Percentiles rank a stretch among this genome's conserved stretches.
phyloP scores from a whole-genome alignment of 2,797 vertebrate species.

The Poeciliopsis infans region DNA sequence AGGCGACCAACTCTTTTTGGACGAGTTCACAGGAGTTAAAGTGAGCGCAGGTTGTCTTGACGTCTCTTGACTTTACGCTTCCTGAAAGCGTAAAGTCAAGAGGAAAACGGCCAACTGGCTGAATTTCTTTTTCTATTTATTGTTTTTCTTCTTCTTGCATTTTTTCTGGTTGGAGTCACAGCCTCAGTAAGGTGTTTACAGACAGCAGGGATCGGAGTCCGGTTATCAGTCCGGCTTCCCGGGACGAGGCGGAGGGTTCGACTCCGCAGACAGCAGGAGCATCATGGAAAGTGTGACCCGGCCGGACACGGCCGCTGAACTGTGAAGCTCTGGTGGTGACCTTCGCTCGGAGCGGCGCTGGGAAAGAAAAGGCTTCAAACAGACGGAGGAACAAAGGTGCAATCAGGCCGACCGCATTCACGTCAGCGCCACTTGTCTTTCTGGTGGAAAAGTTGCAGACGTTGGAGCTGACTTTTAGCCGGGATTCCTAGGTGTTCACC shows the following conservation, averaged over 20 bases:
- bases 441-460: constrained; percentile 30
- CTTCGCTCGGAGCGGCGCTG: not conserved
- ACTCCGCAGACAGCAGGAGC: not conserved
- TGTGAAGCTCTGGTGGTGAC: not conserved
- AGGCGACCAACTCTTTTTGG: too few relatives aligned
- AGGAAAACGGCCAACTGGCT: too few relatives aligned
- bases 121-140: not conserved
- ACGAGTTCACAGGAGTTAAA: too few relatives aligned
- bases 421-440: constrained; percentile 44
- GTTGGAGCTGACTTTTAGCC: constrained; percentile 21
- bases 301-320: constrained; percentile 45
- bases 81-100: too few relatives aligned
- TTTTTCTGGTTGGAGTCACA: not conserved
- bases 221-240: constrained; percentile 4
- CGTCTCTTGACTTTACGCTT: too few relatives aligned
- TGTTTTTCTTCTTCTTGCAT: not conserved
- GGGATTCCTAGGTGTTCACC: not conserved
- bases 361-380: constrained; percentile 16
- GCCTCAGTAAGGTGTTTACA: constrained; percentile 46
- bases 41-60: not conserved
- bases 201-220: constrained; percentile 63
- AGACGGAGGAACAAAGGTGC: constrained; percentile 42
- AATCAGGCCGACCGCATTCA: constrained; percentile 43
- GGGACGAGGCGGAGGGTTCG: not conserved
- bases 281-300: constrained; percentile 64